These are phyloP conservation scores for Tetropium fuscum DNA, from an alignment of 2,888 invertebrate species.

Conservation along the genomic window DNA sequence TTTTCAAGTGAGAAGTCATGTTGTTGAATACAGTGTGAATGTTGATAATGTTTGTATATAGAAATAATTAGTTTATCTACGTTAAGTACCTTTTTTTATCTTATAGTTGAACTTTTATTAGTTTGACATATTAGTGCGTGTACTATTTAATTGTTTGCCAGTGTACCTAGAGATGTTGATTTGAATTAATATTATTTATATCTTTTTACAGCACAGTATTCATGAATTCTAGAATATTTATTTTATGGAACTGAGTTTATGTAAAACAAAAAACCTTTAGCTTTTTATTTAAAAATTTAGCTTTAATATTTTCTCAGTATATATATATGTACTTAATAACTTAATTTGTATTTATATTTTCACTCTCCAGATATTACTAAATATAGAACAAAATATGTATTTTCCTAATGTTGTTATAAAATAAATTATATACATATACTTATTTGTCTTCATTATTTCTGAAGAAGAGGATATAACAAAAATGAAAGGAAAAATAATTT, in stretches of 20 bases:
- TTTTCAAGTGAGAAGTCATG: conserved; percentile 53
- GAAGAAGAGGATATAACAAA: too few species aligned
- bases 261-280: conserved; percentile 39
- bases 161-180: conserved; percentile 53
- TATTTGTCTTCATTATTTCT: too few species aligned
- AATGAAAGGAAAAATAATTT: too few species aligned
- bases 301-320: conserved; percentile 48
- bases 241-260: conserved; percentile 49
- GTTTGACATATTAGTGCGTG: conserved; percentile 58
- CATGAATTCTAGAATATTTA: conserved; percentile 49
- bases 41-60: conserved; percentile 55
- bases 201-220: conserved; percentile 62
- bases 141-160: conserved; percentile 60
- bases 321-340: conserved; percentile 47
- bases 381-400: conserved; percentile 56
- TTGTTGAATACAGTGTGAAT: conserved; percentile 47
- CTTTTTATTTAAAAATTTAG: conserved; percentile 51
- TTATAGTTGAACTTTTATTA: conserved; percentile 44
- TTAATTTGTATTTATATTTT: conserved; percentile 56
- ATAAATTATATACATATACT: conserved; percentile 55
- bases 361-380: conserved; percentile 50
- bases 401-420: conserved; percentile 61
- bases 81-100: conserved; percentile 56
- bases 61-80: conserved; percentile 55
- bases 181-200: conserved; percentile 46